A percentile compares a stretch with the other conserved stretches of the same genome.
Conservation (phyloP, 2,888 invertebrate species). For the Minunthozetes semirufus region DNA sequence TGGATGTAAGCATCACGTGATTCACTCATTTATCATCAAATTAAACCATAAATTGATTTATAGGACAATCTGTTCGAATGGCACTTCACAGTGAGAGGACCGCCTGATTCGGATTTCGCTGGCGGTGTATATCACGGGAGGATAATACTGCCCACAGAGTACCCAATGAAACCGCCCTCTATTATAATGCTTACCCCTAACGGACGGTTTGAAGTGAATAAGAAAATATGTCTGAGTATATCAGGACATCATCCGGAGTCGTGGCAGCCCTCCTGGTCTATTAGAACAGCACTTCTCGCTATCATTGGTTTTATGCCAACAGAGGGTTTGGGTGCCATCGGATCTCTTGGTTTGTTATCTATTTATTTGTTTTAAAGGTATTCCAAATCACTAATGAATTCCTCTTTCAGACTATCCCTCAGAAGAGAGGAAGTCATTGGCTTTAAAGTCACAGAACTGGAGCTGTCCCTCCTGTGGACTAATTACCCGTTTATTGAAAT, state of each 20-base stretch:
- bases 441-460: slow-evolving; percentile 61
- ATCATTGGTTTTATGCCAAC: slow-evolving; percentile 92
- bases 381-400: neutral
- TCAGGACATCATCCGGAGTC: slow-evolving; percentile 96
- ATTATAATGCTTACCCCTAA: slow-evolving; percentile 90
- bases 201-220: slow-evolving; percentile 84
- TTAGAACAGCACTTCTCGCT: slow-evolving; percentile 81
- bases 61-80: slow-evolving; percentile 89
- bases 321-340: slow-evolving; percentile 79
- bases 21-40: neutral
- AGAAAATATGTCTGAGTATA: slow-evolving; percentile 90
- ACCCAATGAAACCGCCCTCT: slow-evolving; percentile 95
- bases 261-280: slow-evolving; percentile 95
- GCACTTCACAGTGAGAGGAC: slow-evolving; percentile 92
- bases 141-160: slow-evolving; percentile 82
- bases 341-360: slow-evolving; percentile 57
- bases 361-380: neutral
- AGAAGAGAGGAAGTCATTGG: slow-evolving; percentile 72
- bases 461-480: slow-evolving; percentile 60
- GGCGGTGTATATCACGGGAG: slow-evolving; percentile 86
- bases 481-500: slow-evolving; percentile 51
- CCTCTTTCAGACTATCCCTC: slow-evolving; percentile 62
- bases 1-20: slow-evolving; percentile 56
- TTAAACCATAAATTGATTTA: slow-evolving; percentile 25
- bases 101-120: slow-evolving; percentile 77